These are phyloP conservation scores for Lithobates sylvaticus DNA, from an alignment of 2,797 vertebrate species.

Conservation along the genomic window DNA sequence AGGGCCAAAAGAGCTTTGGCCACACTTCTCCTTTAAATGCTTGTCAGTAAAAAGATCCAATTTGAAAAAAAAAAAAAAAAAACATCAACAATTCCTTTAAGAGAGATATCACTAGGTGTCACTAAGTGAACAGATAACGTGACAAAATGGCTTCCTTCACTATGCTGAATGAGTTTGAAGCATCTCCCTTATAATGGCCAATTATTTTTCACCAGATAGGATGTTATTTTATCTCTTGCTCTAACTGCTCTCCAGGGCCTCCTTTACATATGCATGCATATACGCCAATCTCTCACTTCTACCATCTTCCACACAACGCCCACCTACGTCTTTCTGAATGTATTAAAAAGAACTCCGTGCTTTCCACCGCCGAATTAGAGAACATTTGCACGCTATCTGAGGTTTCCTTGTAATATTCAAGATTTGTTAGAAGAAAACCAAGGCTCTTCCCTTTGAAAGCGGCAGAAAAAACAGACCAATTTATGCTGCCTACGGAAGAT, in stretches of 20 bases:
- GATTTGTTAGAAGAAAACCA: conserved; percentile 36
- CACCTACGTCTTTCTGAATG: not conserved
- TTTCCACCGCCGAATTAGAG: not conserved
- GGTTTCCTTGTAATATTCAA: not conserved
- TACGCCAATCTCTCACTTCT: not conserved
- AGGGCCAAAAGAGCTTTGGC: too few relatives aligned
- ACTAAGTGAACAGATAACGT: not conserved
- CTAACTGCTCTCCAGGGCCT: conserved; percentile 18
- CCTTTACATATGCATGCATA: not conserved
- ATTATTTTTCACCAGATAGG: conserved; percentile 17
- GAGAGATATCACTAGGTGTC: not conserved
- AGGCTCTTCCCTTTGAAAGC: conserved; percentile 60
- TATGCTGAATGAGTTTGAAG: not conserved
- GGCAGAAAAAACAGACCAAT: conserved; percentile 49
- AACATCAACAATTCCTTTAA: too few relatives aligned
- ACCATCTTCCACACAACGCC: not conserved
- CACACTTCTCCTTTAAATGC: too few relatives aligned
- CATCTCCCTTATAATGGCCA: not conserved
- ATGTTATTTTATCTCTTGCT: not conserved
- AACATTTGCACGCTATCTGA: not conserved
- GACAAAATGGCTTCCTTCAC: not conserved
- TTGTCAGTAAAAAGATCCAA: too few relatives aligned
- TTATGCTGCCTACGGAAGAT: conserved; percentile 27
- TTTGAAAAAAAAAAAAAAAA: too few relatives aligned
- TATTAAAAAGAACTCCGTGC: not conserved